Percentiles rank a stretch among this genome's conserved stretches.
Conservation (phyloP, 2,113 vertebrate species). For the Bambusicola thoracicus region DNA sequence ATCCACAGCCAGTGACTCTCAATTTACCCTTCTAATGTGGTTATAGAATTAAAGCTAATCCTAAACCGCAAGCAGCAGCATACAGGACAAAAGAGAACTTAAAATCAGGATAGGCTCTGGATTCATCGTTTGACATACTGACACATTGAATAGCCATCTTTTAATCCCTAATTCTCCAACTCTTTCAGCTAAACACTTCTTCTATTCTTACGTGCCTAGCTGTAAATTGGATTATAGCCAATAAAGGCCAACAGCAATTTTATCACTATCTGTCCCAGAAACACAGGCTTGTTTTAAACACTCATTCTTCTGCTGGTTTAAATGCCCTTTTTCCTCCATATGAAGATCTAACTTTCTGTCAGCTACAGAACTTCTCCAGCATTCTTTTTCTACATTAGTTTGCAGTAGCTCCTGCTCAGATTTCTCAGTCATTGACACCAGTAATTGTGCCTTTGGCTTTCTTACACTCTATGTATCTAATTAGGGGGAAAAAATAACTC, state of each 20-base stretch:
- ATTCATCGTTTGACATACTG: conserved; percentile 20
- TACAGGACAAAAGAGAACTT: conserved; percentile 13
- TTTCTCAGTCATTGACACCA: neutral
- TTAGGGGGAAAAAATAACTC: neutral
- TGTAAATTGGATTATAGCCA: conserved; percentile 45
- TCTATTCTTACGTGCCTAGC: neutral
- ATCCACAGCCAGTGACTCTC: conserved; percentile 26
- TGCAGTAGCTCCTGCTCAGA: neutral
- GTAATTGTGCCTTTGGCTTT: neutral
- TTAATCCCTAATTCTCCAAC: conserved; percentile 39
- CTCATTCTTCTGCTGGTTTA: neutral
- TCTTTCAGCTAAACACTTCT: conserved; percentile 23
- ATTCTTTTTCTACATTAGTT: neutral
- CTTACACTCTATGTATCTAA: neutral
- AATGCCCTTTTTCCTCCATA: neutral
- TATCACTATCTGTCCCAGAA: neutral
- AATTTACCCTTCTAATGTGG: conserved; percentile 52
- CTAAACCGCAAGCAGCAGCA: conserved; percentile 18
- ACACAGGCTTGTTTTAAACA: neutral
- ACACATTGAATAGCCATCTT: conserved; percentile 55
- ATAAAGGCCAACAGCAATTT: neutral
- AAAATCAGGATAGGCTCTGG: conserved; percentile 26
- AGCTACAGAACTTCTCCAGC: neutral
- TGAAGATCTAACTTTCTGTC: neutral
- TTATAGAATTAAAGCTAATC: conserved; percentile 58